A percentile compares a stretch with the other conserved stretches of the same genome.
phyloP scores from a whole-genome alignment of 2,113 vertebrate genomes.

The Petaurus breviceps region DNA sequence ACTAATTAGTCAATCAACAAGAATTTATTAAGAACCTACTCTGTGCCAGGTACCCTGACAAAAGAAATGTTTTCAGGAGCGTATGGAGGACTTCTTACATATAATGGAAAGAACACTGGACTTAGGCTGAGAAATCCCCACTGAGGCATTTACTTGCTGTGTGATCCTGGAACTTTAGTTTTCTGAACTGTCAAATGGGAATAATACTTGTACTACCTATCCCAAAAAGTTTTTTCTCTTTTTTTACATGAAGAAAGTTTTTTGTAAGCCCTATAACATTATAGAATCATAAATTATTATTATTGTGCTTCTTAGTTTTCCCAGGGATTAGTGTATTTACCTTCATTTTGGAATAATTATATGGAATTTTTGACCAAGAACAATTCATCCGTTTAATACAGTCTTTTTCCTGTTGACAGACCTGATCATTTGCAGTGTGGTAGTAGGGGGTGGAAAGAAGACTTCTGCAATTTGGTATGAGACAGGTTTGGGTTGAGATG shows the following conservation, averaged over 20 bases:
- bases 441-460: not conserved
- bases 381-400: not conserved
- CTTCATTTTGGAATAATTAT: not conserved
- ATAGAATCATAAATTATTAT: not conserved
- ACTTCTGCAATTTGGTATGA: not conserved
- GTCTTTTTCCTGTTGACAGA: not conserved
- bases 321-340: not conserved
- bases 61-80: not conserved
- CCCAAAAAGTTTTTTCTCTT: not conserved
- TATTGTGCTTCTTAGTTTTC: not conserved
- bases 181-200: not conserved
- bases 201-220: not conserved
- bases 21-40: not conserved
- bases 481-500: not conserved
- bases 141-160: too few relatives aligned
- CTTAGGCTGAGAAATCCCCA: accelerated
- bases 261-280: not conserved
- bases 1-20: not conserved
- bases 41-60: not conserved
- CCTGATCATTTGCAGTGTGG: not conserved
- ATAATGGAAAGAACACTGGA: accelerated
- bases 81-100: not conserved
- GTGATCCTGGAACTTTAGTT: not conserved
- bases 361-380: not conserved
- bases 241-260: not conserved